Base-by-base conservation (phyloP, 1,140 invertebrate species). In the Aphidius gifuensis region DNA sequence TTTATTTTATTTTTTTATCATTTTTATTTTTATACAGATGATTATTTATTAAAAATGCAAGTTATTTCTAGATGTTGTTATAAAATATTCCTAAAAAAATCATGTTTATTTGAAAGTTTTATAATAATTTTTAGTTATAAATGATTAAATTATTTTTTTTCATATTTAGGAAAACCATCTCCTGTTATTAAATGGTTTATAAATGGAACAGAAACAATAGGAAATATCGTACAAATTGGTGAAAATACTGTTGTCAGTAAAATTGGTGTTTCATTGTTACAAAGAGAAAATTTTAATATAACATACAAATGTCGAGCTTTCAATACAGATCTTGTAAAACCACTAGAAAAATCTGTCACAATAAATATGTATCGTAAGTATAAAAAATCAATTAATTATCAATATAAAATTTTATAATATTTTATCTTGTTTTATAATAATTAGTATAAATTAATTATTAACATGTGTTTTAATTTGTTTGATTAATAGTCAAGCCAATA, bases 241-340 rank as follows among this genome's bases (percentile, higher is more conserved):
- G 85, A 85, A n/a, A 88, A 89, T 70, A 86, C 92, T 11, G 87
- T 92, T 8, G 88, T 92, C 49, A 92, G 92, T 80, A 84, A 86
- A 60, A 78, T 94, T 64, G 87, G 88, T 69, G 84, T 94, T 57
- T 82, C 85, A 8, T 83, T 85, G 61, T 81, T 95, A 50, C 85
- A 84, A 65, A 83, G 92, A 66, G 85, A 87, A 60, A 88, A 93
- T 61, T 84, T 93, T 49, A 92, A 92, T 74, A 89, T 89, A 8
- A 91, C 88, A 5, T 91, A 89, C 79, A 92, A 90, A 76, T 94
- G 93, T 76, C 88, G 89, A 73, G 92, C 92, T 1, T 88, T 87
- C 55, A 95, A 94, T 75, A 93, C 92, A 16, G 90, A 93, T 70
- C 85, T 93, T 39, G 91, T 90, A 72, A 85, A 88, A 67, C 90